These are phyloP conservation scores for Tubulanus polymorphus DNA, from an alignment of 2,888 invertebrate species.

Conservation along the genomic window DNA sequence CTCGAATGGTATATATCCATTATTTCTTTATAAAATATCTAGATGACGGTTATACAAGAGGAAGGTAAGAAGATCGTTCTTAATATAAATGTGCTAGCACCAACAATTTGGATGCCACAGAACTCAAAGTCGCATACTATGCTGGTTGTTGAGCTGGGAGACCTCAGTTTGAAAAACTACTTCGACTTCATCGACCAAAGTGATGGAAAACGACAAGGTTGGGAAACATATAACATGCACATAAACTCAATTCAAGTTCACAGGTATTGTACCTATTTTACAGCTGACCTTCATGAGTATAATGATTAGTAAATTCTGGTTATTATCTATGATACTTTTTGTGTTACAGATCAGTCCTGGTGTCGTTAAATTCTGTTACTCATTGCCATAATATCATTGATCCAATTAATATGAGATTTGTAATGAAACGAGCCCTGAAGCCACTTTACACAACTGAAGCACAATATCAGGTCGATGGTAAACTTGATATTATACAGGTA, in stretches of 20 bases:
- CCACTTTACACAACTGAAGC: conserved; percentile 55
- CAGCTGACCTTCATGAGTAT: too few relatives aligned
- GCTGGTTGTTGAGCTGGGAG: conserved; percentile 70
- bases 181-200: too few relatives aligned
- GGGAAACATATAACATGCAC: conserved; percentile 44
- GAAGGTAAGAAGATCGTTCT: conserved; percentile 57
- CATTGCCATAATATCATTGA: conserved; percentile 52
- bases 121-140: conserved; percentile 75
- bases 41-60: conserved; percentile 42
- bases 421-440: conserved; percentile 64
- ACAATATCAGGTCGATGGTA: conserved; percentile 64
- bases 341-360: not conserved
- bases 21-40: too few relatives aligned
- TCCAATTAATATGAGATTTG: conserved; percentile 67
- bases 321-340: not conserved
- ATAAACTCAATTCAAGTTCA: conserved; percentile 65
- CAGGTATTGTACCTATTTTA: conserved; percentile 37
- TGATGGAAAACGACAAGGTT: conserved; percentile 37
- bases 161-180: conserved; percentile 75
- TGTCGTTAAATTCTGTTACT: not conserved
- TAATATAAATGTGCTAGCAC: conserved; percentile 68
- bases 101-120: conserved; percentile 72
- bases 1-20: too few relatives aligned
- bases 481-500: conserved; percentile 30
- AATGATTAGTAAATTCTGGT: too few relatives aligned